Evolutionary conservation across 2,888 invertebrate genomes (phyloP).

Genomic region (Chorisops tibialis): DNA sequence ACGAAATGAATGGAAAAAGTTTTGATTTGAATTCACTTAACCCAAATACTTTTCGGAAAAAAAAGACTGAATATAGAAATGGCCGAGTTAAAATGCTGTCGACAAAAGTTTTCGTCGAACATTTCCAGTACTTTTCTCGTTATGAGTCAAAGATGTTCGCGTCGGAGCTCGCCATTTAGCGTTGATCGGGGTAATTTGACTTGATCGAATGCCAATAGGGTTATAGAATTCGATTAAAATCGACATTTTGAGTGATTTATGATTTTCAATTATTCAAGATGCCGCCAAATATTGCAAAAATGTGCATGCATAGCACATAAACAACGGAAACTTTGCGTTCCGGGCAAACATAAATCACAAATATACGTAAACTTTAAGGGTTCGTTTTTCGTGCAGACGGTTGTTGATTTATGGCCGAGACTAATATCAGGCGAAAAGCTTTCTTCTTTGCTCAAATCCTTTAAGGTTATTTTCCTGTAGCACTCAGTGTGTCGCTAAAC

Average conservation of each 20-base stretch:
- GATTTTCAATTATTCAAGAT: constrained; percentile 17
- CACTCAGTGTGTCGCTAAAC: too few species aligned
- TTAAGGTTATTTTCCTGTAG: too few species aligned
- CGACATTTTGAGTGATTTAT: constrained; percentile 20
- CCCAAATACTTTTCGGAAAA: constrained; percentile 4
- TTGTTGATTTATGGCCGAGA: constrained; percentile 11
- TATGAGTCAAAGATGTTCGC: too few species aligned
- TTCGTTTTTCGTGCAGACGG: background rate
- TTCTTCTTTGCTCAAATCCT: too few species aligned
- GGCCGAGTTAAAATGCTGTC: background rate
- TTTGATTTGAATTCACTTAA: constrained; percentile 22
- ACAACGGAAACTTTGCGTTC: too few species aligned
- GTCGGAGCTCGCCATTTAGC: too few species aligned
- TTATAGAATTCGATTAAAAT: constrained; percentile 10
- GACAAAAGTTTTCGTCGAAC: too few species aligned
- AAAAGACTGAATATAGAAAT: too few species aligned
- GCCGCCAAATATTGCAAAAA: constrained; percentile 8
- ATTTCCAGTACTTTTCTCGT: too few species aligned
- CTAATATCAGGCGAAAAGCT: constrained; percentile 14
- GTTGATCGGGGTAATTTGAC: too few species aligned
- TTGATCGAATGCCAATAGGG: too few species aligned
- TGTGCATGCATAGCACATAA: constrained; percentile 7
- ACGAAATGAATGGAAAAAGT: constrained; percentile 17
- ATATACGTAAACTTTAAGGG: background rate
- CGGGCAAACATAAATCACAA: too few species aligned